phyloP scores from a whole-genome alignment of 2,113 vertebrate species.

The Galemys pyrenaicus region DNA sequence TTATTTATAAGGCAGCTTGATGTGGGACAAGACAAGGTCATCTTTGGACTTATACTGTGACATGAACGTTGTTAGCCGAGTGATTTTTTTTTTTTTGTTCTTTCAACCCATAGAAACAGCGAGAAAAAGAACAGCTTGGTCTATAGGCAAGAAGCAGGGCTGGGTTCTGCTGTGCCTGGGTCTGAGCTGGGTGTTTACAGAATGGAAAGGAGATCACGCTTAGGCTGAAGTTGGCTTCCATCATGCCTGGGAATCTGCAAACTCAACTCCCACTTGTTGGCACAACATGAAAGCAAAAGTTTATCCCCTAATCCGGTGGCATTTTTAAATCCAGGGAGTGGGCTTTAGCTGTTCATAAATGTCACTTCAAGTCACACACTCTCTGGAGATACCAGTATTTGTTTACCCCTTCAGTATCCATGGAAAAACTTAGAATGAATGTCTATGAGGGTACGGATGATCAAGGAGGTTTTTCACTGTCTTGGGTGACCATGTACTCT shows the following conservation, averaged over 20 bases:
- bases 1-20: neutral
- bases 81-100: slow-evolving; percentile 73
- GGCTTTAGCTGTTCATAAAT: slow-evolving; percentile 2
- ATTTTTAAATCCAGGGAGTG: slow-evolving; percentile 52
- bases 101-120: slow-evolving; percentile 57
- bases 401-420: neutral
- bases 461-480: neutral
- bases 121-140: slow-evolving; percentile 72
- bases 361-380: slow-evolving; percentile 1
- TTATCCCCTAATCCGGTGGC: slow-evolving; percentile 14
- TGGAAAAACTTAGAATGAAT: neutral
- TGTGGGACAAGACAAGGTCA: neutral
- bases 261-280: slow-evolving; percentile 62
- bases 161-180: rapidly evolving
- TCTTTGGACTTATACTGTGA: neutral
- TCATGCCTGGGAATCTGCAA: slow-evolving; percentile 51
- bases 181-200: slow-evolving; percentile 12
- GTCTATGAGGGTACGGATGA: rapidly evolving
- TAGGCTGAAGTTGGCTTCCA: neutral
- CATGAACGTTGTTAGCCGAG: slow-evolving; percentile 22
- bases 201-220: neutral
- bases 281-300: slow-evolving; percentile 61
- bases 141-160: slow-evolving; percentile 63
- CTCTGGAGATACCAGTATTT: neutral
- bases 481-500: rapidly evolving